These are phyloP conservation scores for Ptychoptera albimana DNA, from an alignment of 2,888 invertebrate genomes.

Conservation along the genomic window DNA sequence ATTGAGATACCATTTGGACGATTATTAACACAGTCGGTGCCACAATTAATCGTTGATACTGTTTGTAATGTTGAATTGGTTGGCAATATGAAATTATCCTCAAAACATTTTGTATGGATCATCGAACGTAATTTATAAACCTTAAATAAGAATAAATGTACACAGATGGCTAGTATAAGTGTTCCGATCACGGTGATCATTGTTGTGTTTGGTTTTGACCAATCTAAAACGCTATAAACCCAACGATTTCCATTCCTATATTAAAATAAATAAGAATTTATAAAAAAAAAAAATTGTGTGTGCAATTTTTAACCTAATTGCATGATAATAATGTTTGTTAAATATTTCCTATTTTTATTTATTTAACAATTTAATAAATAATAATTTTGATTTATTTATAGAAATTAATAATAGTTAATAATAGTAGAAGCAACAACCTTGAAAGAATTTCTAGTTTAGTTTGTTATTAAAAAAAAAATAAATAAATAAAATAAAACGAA, in stretches of 20 bases:
- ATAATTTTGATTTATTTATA: neutral
- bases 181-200: slow-evolving; percentile 20
- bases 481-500: too few relatives aligned
- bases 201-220: slow-evolving; percentile 43
- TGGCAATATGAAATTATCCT: slow-evolving; percentile 18
- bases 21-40: too few relatives aligned
- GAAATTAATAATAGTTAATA: neutral
- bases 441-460: neutral
- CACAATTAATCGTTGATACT: neutral
- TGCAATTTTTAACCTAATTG: too few relatives aligned
- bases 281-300: neutral
- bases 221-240: slow-evolving; percentile 62
- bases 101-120: slow-evolving; percentile 18
- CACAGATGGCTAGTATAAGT: slow-evolving; percentile 19
- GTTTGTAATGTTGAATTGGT: slow-evolving; percentile 12
- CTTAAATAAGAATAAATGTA: slow-evolving; percentile 22
- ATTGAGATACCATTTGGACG: slow-evolving; percentile 24
- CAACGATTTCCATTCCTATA: slow-evolving; percentile 39
- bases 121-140: slow-evolving; percentile 24
- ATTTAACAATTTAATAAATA: neutral
- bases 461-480: neutral
- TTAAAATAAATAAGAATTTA: too few relatives aligned
- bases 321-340: neutral
- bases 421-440: neutral
- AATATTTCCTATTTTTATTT: neutral